Base-by-base conservation (phyloP, 2,888 invertebrate species). In the Calliopum simillimum region DNA sequence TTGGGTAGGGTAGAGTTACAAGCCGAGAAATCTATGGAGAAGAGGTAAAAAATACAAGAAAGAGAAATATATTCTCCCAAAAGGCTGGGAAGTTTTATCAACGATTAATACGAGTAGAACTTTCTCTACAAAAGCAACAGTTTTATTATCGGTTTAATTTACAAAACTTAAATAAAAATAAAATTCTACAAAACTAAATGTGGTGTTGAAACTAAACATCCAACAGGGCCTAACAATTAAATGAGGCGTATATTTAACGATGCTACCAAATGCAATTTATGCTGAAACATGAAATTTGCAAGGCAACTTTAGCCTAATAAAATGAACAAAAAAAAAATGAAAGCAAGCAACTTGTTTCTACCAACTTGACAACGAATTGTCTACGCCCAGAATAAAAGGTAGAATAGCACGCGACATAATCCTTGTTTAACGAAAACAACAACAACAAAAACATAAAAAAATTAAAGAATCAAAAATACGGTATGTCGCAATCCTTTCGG, bases 311-410 rank as follows among this genome's bases (percentile, higher is more conserved):
- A 72, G 69, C 76, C 79, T 79, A 81, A 84, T 83, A 83, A 83
- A 81, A 80, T 77, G 78, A 80, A 80, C 80, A 79, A 79, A 81
- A 84, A n/a, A n/a, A n/a, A n/a, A n/a, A n/a, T n/a, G n/a, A n/a
- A n/a, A n/a, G n/a, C n/a, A n/a, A n/a, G n/a, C 81, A 84, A 83
- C 81, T 84, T 83, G 80, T 84, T 81, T 82, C 80, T n/a, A n/a
- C 81, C 78, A 82, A 82, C 85, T 83, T 83, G 80, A 80, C 84
- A 84, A 83, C 83, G 84, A 83, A 83, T 80, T 80, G 82, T 81
- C 55, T 66, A 74, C 71, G 58, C 67, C 67, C 55, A 71, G 64
- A 68, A 58, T n/a, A 49, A 44, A 19, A 46, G 47, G 56, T 47
- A 49, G 11, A 12, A 16, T 41, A 14, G 12, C 61, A 21, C 16